Evolutionary conservation across 2,888 invertebrate species (phyloP), one percentile per base, ranked within the genome.

Genomic region (Hololepta plana): DNA sequence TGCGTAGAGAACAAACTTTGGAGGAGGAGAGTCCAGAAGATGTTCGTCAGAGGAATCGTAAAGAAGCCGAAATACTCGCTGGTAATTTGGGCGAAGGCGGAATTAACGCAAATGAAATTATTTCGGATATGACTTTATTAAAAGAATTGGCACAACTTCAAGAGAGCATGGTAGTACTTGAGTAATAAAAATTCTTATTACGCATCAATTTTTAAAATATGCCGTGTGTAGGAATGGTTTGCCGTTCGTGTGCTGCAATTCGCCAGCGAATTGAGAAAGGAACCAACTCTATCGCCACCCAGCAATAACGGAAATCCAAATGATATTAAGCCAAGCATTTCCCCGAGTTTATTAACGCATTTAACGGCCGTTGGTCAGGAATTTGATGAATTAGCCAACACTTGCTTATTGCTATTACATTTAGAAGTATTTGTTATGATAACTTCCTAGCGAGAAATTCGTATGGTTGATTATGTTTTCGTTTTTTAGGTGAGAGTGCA

Each of bases 31-130:
- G 77, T 39, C 79, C 80, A 2, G 68, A 76, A 40, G 81, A 84
- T 47, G 67, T 82, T 23, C 61, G 79, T 15, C 70, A 72, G 38
- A 61, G 82, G 25, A 85, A 82, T 50, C 62, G 76, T 29, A 74
- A 85, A 27, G 95, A 95, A 52, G 88, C 91, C 0, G 85, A 88
- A 49, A 90, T 93, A 45, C 60, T 95, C 6, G 90, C 88, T 9
- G 80, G 82, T 30, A 93, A 91, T 47, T 40, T 53, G 19, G 85
- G 85, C 3, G 88, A 90, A 47, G 80, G 82, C 4, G 76, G 81
- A 13, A 80, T 90, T 12, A 69, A 75, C 1, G 65, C 72, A 20
- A 72, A 76, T 29, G 91, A 93, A 55, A 81, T 95, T 32, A 64
- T 95, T 12, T 72, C 77, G 0, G 88, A 93, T 47, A 72, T 81